Evolutionary conservation across 2,113 vertebrate species (phyloP), one percentile per base, ranked within the genome.

Genomic region (Microtus richardsoni): DNA sequence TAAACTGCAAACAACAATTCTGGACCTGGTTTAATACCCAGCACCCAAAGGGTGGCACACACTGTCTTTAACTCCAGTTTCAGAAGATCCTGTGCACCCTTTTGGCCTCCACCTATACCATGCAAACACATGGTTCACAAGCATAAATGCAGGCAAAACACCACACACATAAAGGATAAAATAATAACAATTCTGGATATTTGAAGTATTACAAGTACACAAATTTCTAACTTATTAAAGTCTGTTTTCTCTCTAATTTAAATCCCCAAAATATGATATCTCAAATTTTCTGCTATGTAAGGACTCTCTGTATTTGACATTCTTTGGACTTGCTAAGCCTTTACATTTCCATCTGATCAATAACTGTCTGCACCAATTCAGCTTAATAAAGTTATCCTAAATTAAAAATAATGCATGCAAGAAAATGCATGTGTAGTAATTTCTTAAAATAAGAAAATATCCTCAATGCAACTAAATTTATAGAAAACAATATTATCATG

Each of bases 1-100:
- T 92, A 39, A 5, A 77, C 19, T 91, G 16, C 78, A 91, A 93
- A 95, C 95, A 97, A 95, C 62, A 94, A 92, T 70, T 94, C 10
- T 91, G n/a, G 47, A 54, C 33, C 49, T 54, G 19, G 78, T 24
- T n/a, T 3, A 54, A 78, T 33, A 52, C 7, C 75, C 28, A 78
- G 47, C 28, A 78, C 28, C 47, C 14, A 78, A 30, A 52, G 16
- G 14, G 47, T 49, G 16, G 14, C 33, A 19, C 75, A 78, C 28
- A 49, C 75, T 52, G 26, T 52, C 7, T 17, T 11, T 77, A 49
- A 49, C 44, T 49, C 26, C 24, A 44, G 73, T 47, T 75, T 24
- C 26, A 77, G 74, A 47, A 14, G 14, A 49, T 78, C 14, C 44
- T 28, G 33, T 36, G 17, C 78, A 58, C 12, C 12, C n/a, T 36